Evolutionary conservation across 2,888 invertebrate species (phyloP).

Genomic region (Athripsodes cinereus): DNA sequence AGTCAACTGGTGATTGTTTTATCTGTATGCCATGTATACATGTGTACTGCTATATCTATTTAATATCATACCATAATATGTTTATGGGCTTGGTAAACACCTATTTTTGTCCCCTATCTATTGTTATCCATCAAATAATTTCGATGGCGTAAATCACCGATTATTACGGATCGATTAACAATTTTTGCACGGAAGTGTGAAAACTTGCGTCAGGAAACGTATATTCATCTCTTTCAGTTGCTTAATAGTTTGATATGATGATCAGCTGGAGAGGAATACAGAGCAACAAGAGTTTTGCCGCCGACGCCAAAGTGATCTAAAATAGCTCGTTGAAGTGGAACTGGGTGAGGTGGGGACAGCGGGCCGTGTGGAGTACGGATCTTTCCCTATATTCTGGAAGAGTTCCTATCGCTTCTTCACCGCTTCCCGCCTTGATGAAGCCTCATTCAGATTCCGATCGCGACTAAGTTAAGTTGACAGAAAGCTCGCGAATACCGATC

Average conservation of each 20-base stretch:
- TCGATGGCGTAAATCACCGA: slow-evolving; percentile 3
- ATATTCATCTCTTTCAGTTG: not conserved
- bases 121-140: no score
- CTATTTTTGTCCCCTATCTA: not conserved
- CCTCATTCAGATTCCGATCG: slow-evolving; percentile 52
- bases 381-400: slow-evolving; percentile 45
- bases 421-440: slow-evolving; percentile 41
- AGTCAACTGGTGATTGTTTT: no score
- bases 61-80: no score
- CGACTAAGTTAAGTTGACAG: slow-evolving; percentile 40
- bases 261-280: not conserved
- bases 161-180: slow-evolving; percentile 10
- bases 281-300: slow-evolving; percentile 13
- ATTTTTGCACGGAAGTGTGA: slow-evolving; percentile 3
- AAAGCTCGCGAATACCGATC: not conserved
- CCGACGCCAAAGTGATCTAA: slow-evolving; percentile 44
- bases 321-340: slow-evolving; percentile 32
- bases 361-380: slow-evolving; percentile 24
- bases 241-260: not conserved
- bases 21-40: no score
- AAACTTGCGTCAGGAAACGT: not conserved
- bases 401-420: slow-evolving; percentile 37
- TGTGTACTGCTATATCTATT: no score
- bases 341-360: slow-evolving; percentile 32
- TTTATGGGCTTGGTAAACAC: not conserved